Conservation (phyloP, 2,888 invertebrate genomes). For the Latrodectus hesperus region DNA sequence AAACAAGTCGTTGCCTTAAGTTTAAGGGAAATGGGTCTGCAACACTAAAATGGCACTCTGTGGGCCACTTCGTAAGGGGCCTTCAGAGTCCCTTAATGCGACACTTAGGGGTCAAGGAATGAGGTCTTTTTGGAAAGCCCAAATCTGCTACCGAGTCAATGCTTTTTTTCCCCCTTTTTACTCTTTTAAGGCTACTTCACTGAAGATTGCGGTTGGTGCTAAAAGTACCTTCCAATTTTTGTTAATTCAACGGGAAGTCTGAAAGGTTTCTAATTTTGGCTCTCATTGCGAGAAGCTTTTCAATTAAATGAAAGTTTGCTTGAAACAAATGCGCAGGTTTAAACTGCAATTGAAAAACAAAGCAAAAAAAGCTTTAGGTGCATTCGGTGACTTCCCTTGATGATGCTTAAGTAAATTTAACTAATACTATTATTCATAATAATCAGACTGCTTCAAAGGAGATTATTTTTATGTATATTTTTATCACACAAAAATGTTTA, state of each 20-base stretch:
- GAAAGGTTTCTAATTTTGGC: no score
- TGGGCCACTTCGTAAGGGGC: constrained; percentile 34
- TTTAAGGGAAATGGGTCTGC: constrained; percentile 15
- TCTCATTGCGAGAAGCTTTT: no score
- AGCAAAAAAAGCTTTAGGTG: no score
- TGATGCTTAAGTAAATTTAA: no score
- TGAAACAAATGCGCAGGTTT: no score
- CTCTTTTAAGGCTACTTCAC: background rate
- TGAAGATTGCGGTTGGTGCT: background rate
- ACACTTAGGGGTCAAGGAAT: constrained; percentile 31
- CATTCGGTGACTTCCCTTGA: no score
- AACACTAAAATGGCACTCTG: constrained; percentile 13
- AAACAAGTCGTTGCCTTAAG: background rate
- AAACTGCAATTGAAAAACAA: no score
- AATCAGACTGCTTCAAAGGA: no score
- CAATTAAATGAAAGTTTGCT: no score
- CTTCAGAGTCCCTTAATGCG: constrained; percentile 29
- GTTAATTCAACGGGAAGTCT: background rate
- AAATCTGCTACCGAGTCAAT: background rate
- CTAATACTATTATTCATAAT: no score
- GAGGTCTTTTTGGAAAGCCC: constrained; percentile 19
- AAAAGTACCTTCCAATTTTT: background rate
- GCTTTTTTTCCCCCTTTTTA: background rate
- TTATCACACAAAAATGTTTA: no score
- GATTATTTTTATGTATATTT: no score